Percentiles rank a stretch among this genome's conserved stretches.
phyloP scores from a whole-genome alignment of 2,797 vertebrate species.

The Anolis apletophallus region DNA sequence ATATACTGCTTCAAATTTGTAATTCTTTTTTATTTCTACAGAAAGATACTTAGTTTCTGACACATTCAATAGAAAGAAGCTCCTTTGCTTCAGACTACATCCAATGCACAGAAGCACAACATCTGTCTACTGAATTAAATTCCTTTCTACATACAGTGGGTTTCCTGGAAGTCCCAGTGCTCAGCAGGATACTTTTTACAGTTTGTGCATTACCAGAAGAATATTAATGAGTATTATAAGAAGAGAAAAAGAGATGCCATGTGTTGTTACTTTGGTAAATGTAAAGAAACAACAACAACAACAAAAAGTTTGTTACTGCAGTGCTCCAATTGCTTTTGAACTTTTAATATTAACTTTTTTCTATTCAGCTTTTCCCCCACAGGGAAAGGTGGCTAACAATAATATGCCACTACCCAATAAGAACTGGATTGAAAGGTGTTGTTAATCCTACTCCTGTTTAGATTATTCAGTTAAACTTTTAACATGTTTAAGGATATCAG shows the following conservation, averaged over 20 bases:
- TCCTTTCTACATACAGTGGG: background rate
- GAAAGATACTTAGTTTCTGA: background rate
- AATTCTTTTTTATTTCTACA: background rate
- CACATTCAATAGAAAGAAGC: background rate
- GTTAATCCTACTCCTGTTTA: too few relatives aligned
- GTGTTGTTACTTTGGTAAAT: background rate
- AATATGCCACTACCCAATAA: too few relatives aligned
- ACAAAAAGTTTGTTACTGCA: background rate
- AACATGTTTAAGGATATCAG: background rate
- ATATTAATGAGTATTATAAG: background rate
- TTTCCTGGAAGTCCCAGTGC: slow-evolving; percentile 4
- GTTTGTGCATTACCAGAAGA: background rate
- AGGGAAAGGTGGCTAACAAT: too few relatives aligned
- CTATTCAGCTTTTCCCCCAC: too few relatives aligned
- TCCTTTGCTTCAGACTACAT: background rate
- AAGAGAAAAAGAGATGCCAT: background rate
- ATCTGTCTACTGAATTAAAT: background rate
- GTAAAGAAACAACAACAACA: background rate
- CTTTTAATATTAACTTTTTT: background rate
- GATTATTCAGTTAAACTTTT: background rate
- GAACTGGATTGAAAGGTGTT: too few relatives aligned
- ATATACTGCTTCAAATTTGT: background rate
- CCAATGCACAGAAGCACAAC: background rate
- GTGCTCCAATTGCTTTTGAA: background rate
- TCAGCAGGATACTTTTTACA: background rate